Percentiles rank a stretch among this genome's conserved stretches.
These are phyloP conservation scores for Coilia nasus DNA, from an alignment of 2,797 vertebrate genomes.

Conservation along the genomic window DNA sequence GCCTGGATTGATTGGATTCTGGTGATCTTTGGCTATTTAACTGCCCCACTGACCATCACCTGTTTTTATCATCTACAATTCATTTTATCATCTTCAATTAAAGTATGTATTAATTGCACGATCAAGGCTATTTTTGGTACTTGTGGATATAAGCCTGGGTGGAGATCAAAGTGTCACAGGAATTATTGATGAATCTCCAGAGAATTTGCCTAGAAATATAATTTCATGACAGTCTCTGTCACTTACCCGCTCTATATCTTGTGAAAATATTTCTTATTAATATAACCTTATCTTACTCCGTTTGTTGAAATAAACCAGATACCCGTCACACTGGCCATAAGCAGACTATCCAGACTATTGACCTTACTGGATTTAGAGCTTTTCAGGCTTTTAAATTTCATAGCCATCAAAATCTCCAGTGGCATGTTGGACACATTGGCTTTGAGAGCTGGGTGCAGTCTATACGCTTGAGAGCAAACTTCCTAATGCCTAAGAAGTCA, in stretches of 20 bases:
- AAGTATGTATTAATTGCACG: too few species aligned
- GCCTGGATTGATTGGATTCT: conserved; percentile 17
- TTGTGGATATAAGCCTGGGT: not conserved
- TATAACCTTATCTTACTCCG: not conserved
- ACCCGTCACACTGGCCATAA: not conserved
- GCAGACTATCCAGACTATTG: not conserved
- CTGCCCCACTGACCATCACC: not conserved
- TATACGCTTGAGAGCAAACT: not conserved
- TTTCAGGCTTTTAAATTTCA: not conserved
- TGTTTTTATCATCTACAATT: not conserved
- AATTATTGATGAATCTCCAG: conserved; percentile 2
- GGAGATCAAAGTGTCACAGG: not conserved
- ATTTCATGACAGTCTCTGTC: not conserved
- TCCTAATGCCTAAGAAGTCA: conserved; percentile 6
- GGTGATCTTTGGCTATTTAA: not conserved
- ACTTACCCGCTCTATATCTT: not conserved
- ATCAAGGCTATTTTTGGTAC: too few species aligned
- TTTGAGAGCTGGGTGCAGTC: not conserved
- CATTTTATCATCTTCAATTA: too few species aligned
- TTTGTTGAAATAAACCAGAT: not conserved
- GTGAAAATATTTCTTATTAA: not conserved
- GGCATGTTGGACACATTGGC: not conserved
- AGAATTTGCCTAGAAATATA: not conserved
- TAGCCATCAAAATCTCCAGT: not conserved
- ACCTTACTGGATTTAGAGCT: not conserved